A percentile compares a stretch with the other conserved stretches of the same genome.
These are phyloP conservation scores for Troglohyphantes excavatus DNA, from an alignment of 2,888 invertebrate species.

Conservation along the genomic window DNA sequence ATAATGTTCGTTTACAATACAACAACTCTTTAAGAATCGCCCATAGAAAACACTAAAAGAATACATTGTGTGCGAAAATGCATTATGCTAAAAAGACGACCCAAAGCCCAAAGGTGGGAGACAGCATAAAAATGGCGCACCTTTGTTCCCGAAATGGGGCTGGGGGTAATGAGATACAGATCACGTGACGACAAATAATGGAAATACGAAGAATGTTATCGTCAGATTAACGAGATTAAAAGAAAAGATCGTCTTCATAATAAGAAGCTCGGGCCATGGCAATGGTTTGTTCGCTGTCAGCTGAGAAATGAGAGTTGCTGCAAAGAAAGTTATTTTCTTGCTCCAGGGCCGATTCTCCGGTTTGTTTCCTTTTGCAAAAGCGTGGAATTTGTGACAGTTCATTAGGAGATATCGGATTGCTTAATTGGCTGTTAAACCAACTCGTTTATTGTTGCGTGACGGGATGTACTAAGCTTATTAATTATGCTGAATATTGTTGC, in stretches of 20 bases:
- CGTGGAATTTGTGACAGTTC: neutral
- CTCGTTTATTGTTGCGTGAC: neutral
- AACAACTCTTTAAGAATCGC: too few relatives aligned
- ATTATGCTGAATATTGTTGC: neutral
- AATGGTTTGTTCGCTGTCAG: conserved; percentile 1
- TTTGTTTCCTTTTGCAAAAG: neutral
- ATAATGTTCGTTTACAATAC: too few relatives aligned
- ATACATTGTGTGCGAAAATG: neutral
- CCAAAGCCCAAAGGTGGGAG: neutral
- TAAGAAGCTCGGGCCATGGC: neutral
- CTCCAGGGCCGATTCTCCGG: neutral
- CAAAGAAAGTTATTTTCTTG: neutral
- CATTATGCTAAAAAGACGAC: neutral
- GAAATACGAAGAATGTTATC: conserved; percentile 34
- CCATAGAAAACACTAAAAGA: neutral
- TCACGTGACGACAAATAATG: conserved; percentile 45
- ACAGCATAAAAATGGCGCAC: neutral
- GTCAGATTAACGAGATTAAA: conserved; percentile 42
- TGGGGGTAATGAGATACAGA: conserved; percentile 53
- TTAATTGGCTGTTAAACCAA: neutral
- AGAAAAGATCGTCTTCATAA: conserved; percentile 18
- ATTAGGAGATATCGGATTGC: neutral
- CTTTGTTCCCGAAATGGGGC: conserved; percentile 43
- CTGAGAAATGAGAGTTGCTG: neutral
- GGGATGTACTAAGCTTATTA: neutral